Conservation (phyloP, 2,888 invertebrate genomes). For the Candidula unifasciata region DNA sequence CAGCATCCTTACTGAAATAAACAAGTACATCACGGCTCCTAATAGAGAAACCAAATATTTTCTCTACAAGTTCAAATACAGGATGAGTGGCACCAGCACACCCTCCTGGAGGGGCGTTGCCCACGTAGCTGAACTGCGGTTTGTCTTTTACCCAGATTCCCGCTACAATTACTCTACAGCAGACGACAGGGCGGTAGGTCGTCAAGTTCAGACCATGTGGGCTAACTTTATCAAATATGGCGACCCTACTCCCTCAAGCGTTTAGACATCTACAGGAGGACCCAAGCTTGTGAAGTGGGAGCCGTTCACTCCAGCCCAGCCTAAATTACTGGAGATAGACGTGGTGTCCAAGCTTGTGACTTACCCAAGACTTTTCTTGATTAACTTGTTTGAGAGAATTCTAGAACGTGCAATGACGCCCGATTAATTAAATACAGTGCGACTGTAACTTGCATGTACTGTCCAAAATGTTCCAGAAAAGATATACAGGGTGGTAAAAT, state of each 20-base stretch:
- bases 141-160: neutral
- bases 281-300: no score
- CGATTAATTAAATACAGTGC: no score
- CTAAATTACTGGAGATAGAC: constrained; percentile 5
- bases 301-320: neutral
- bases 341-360: neutral
- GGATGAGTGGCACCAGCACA: neutral
- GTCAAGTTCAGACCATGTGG: constrained; percentile 33
- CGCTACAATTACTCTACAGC: neutral
- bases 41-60: no score
- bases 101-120: neutral
- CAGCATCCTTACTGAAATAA: no score
- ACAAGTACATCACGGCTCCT: no score
- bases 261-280: no score
- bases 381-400: constrained; percentile 13
- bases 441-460: no score
- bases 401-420: neutral
- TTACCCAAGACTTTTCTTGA: constrained; percentile 15
- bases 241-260: constrained; percentile 7
- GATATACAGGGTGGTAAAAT: no score
- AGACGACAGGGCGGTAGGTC: constrained; percentile 3
- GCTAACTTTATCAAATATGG: constrained; percentile 35
- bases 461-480: no score
- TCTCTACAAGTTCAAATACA: no score
- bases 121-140: neutral